Evolutionary conservation across 2,888 invertebrate species (phyloP), one percentile per base, ranked within the genome.

Genomic region (Belgica antarctica): DNA sequence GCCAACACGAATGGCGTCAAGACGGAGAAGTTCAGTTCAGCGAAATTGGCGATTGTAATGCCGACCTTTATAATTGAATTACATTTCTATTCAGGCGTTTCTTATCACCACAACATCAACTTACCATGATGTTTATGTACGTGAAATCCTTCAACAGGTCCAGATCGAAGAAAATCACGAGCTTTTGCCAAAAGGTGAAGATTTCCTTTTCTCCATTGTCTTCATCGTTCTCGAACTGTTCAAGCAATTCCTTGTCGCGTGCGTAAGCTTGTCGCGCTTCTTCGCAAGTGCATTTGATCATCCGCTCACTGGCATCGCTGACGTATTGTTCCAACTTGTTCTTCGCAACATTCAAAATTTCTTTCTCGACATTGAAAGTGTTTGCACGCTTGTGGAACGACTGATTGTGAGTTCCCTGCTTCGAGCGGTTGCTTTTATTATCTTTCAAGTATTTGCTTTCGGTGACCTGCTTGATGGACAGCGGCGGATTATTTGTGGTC

Each of bases 11-110:
- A 88, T 1, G 89, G 89, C 0, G 88, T 89, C 62, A 89, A 75
- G 62, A 89, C 83, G 1, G 89, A 87, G 76, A 89, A 89, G 76
- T 89, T 89, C 4, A 89, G 74, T 77, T 89, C 89, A 2, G 85
- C 86, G 74, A 89, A 89, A 75, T 86, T 86, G 0, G 88, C 88
- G 41, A 89, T 79, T 0, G 87, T 89, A 62, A 89, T 81, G 0
- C 89, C 89, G 69, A 89, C 76, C n/a, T n/a, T 24, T 10, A 57
- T 10, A 57, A n/a, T n/a, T n/a, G n/a, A n/a, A n/a, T 57, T 22
- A 4, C 2, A 3, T 25, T 28, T 62, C 7, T 62, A 2, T 17
- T 62, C 17, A 17, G 4, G 28, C 61, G 12, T 61, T 61, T 28
- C 22, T 62, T 62, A 62, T 62, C 62, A 25, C 28, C 27, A 10